A percentile compares a stretch with the other conserved stretches of the same genome.
phyloP scores from a whole-genome alignment of 2,888 invertebrate species.

The Lamproptera curius region DNA sequence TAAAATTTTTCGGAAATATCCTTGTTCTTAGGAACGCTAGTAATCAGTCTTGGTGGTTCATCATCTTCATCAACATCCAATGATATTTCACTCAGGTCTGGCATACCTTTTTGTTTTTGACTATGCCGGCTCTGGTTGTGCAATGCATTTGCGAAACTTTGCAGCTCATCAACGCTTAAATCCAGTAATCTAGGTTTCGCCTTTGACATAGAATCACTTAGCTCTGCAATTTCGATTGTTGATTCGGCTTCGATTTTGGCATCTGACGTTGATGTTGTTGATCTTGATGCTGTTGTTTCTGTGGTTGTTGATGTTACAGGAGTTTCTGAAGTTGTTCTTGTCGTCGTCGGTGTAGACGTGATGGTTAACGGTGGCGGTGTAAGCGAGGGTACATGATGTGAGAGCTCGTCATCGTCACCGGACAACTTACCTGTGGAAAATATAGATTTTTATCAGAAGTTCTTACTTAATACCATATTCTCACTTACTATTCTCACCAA shows the following conservation, averaged over 20 bases:
- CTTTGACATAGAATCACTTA: conserved; percentile 36
- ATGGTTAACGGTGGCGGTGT: conserved; percentile 10
- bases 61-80: conserved; percentile 82
- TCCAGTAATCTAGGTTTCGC: conserved; percentile 57
- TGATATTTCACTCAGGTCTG: conserved; percentile 88
- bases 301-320: conserved; percentile 25
- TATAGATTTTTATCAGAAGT: no score
- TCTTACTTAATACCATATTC: no score
- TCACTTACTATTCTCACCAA: no score
- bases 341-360: conserved; percentile 25
- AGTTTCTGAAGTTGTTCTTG: conserved; percentile 12
- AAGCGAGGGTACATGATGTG: conserved; percentile 14
- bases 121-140: conserved; percentile 56
- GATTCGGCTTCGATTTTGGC: conserved; percentile 33
- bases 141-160: conserved; percentile 60
- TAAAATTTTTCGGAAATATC: conserved; percentile 62
- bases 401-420: conserved; percentile 52
- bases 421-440: conserved; percentile 64
- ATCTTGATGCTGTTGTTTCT: conserved; percentile 32
- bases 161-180: conserved; percentile 62
- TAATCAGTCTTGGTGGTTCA: conserved; percentile 39
- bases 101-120: conserved; percentile 46
- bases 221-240: conserved; percentile 33
- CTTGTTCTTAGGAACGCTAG: conserved; percentile 37
- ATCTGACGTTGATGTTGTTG: conserved; percentile 28